phyloP scores from a whole-genome alignment of 2,888 invertebrate species.

The Xylota sylvarum region DNA sequence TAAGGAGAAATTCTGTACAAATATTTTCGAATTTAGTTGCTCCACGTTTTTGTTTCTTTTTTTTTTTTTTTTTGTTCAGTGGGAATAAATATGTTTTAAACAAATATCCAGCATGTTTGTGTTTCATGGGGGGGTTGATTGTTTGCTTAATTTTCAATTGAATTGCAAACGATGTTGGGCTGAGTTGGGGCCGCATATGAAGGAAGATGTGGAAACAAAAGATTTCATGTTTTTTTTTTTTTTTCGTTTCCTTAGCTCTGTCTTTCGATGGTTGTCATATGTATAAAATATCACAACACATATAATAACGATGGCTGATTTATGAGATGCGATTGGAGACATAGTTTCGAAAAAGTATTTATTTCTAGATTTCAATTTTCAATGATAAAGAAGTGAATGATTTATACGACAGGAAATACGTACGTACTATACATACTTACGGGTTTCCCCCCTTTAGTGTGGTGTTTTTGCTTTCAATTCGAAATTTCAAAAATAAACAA shows the following conservation, averaged over 20 bases:
- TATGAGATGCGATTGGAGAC: constrained; percentile 45
- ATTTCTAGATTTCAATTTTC: constrained; percentile 24
- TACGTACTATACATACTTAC: no score
- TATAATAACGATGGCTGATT: constrained; percentile 41
- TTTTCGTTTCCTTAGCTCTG: constrained; percentile 16
- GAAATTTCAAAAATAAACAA: background rate
- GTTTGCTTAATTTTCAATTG: constrained; percentile 66
- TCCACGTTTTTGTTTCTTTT: constrained; percentile 1
- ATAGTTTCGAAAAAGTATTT: constrained; percentile 13
- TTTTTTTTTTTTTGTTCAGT: constrained; percentile 8
- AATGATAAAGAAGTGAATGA: background rate
- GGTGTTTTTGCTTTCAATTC: background rate
- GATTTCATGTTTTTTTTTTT: constrained; percentile 14
- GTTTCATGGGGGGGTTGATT: constrained; percentile 27
- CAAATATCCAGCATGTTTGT: constrained; percentile 55
- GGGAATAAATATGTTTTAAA: constrained; percentile 67
- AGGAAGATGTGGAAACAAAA: constrained; percentile 28
- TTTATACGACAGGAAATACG: constrained; percentile 7
- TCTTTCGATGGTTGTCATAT: constrained; percentile 1
- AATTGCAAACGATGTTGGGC: constrained; percentile 58
- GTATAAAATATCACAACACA: background rate
- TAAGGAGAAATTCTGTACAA: constrained; percentile 41
- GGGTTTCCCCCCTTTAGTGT: background rate
- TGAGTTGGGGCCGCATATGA: background rate
- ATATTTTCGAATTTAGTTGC: constrained; percentile 40